A percentile compares a stretch with the other conserved stretches of the same genome.
Conservation (phyloP, 2,113 vertebrate species). For the Myotis lucifugus region DNA sequence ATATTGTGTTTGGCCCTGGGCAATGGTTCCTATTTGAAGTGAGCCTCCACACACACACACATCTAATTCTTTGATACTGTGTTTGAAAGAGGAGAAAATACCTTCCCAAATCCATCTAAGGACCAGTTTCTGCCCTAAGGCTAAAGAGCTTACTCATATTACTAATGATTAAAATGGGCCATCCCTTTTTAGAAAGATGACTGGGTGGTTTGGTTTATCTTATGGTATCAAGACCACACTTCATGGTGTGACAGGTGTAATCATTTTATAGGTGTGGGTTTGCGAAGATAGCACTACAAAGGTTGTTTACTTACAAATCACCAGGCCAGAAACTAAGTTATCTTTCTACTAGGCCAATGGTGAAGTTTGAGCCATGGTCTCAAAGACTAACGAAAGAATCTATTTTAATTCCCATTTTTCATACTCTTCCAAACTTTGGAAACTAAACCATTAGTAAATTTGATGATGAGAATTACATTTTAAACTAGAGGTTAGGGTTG, state of each 20-base stretch:
- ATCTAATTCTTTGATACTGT: background rate
- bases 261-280: constrained; percentile 42
- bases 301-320: constrained; percentile 3
- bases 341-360: background rate
- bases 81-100: constrained; percentile 2
- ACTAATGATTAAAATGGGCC: background rate
- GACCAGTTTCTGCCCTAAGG: background rate
- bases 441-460: background rate
- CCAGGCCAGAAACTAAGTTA: background rate
- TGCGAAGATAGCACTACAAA: background rate
- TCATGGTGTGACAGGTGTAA: constrained; percentile 46
- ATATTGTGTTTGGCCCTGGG: background rate
- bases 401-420: constrained; percentile 1
- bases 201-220: background rate
- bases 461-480: background rate
- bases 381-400: background rate
- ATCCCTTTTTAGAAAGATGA: constrained; percentile 60
- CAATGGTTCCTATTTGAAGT: background rate
- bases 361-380: background rate
- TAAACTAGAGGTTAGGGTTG: background rate
- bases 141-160: background rate
- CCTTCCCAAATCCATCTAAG: background rate
- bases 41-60: background rate
- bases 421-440: background rate
- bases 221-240: background rate